phyloP scores from a whole-genome alignment of 1,140 invertebrate species.

The Paracyclopina nana region DNA sequence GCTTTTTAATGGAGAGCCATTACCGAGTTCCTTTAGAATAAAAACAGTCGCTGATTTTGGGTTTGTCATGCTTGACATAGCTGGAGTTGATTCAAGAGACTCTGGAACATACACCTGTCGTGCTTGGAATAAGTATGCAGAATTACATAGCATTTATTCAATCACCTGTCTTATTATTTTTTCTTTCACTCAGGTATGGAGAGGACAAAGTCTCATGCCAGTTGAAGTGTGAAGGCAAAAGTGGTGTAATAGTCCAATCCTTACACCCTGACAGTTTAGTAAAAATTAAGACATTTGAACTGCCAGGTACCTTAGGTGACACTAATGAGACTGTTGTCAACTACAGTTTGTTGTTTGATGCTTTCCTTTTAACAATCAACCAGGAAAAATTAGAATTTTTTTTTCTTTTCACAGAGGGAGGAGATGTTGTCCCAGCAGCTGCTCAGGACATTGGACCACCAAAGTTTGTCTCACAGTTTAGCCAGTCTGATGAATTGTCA shows the following conservation, averaged over 20 bases:
- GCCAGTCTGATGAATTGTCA: slow-evolving; percentile 22
- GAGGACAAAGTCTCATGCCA: slow-evolving; percentile 65
- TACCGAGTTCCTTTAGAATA: slow-evolving; percentile 69
- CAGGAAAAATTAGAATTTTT: too few species aligned
- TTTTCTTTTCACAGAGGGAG: neutral
- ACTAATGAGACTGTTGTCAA: neutral
- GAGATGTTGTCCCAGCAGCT: slow-evolving; percentile 29
- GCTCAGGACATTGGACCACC: slow-evolving; percentile 2
- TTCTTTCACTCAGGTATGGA: slow-evolving; percentile 39
- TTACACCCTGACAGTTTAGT: slow-evolving; percentile 47
- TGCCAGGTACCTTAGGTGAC: neutral
- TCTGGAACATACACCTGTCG: slow-evolving; percentile 77
- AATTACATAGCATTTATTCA: neutral
- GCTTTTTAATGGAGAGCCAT: slow-evolving; percentile 74
- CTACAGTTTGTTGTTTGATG: too few species aligned
- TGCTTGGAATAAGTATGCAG: slow-evolving; percentile 49
- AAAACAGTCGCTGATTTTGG: slow-evolving; percentile 90
- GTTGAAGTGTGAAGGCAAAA: slow-evolving; percentile 56
- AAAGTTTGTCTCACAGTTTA: slow-evolving; percentile 9
- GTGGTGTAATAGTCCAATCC: slow-evolving; percentile 75
- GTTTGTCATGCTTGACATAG: slow-evolving; percentile 83
- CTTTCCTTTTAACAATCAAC: too few species aligned
- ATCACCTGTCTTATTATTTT: neutral
- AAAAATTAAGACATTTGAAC: neutral
- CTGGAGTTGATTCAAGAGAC: slow-evolving; percentile 79